phyloP scores from a whole-genome alignment of 1,140 invertebrate species.

The Cydia strobilella region DNA sequence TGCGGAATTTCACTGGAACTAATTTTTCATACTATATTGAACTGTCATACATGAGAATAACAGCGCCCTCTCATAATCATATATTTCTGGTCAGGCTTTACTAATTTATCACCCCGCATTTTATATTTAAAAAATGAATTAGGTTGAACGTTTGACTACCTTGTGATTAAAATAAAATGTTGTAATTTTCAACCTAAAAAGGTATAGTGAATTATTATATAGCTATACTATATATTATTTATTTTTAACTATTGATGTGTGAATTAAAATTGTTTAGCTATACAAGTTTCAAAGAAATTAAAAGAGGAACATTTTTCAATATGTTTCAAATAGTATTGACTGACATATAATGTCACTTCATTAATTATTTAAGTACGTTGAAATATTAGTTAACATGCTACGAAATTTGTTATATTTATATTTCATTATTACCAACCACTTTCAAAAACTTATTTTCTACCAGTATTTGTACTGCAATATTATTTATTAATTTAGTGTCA shows the following conservation, averaged over 20 bases:
- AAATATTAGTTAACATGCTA: no score
- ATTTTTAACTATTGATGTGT: no score
- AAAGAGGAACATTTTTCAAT: no score
- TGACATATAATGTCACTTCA: neutral
- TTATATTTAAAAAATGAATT: neutral
- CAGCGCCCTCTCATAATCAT: no score
- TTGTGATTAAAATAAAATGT: neutral
- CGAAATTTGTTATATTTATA: neutral
- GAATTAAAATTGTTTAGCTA: no score
- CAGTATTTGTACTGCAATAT: slow-evolving; percentile 53
- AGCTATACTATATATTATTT: neutral
- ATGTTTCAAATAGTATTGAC: neutral
- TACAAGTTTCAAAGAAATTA: no score
- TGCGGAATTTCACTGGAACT: no score
- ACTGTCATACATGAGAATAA: no score
- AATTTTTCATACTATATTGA: no score
- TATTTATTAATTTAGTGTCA: slow-evolving; percentile 28
- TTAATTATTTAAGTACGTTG: neutral
- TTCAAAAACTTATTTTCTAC: slow-evolving; percentile 43
- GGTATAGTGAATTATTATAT: neutral
- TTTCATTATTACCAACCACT: slow-evolving; percentile 14
- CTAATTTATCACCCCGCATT: slow-evolving; percentile 4
- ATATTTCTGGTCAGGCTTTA: no score
- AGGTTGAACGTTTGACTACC: neutral
- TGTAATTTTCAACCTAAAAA: neutral